Base-by-base conservation (phyloP, 2,113 vertebrate species). In the Pelusios castaneus region DNA sequence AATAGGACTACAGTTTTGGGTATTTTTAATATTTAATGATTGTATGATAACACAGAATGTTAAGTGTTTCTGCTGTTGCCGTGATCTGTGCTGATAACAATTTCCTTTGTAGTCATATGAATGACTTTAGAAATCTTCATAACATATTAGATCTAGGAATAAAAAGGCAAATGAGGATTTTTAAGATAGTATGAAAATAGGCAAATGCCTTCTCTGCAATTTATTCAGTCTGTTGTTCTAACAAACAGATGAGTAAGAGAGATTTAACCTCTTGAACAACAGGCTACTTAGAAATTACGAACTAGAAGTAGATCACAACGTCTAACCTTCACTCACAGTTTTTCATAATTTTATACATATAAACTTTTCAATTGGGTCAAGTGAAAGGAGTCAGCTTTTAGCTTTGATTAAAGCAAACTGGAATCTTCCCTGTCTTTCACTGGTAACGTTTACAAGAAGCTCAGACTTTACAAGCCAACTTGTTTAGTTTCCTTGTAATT, bases 1-100 rank as follows among this genome's bases (percentile, higher is more conserved):
- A 90, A 49, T 47, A 89, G 8, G 12, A 4, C 70, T 93, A 73
- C n/a, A 47, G 45, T 92, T 91, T 81, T 77, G 87, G 90, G 87
- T 41, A 89, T 91, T 94, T 95, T 96, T 89, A 95, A 95, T 97
- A 88, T 95, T 96, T 96, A 91, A 95, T 84, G 49, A 1, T 2
- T 51, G 10, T 63, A 27, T 91, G 77, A 94, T 94, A 94, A 80
- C n/a, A 86, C 31, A 92, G 84, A 31, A 85, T 47, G 34, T 81
- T 54, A 52, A 80, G 14, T 87, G 43, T 70, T 85, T 38, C 88
- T 92, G 55, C 78, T 52, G 60, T 81, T 78, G 85, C 8, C 63
- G 31, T 81, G 45, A 90, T 91, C 54, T 85, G 27, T 89, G 79
- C 63, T 90, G 87, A 87, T 85, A 54, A 85, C 86, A 94, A 29